Conservation (phyloP, 2,797 vertebrate genomes). For the Xenentodon cancila region DNA sequence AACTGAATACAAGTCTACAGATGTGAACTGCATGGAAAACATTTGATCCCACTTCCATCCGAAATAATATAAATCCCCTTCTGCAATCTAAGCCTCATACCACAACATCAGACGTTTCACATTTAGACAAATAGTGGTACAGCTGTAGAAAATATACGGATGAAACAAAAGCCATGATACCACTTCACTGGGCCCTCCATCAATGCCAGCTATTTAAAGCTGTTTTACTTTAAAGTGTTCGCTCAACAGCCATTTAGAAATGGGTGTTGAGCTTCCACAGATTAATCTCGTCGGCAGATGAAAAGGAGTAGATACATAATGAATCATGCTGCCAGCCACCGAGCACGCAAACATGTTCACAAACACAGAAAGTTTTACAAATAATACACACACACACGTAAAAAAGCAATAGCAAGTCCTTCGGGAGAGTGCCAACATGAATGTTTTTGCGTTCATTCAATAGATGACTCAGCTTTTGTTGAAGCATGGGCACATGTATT, state of each 20-base stretch:
- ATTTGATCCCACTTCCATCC: not conserved
- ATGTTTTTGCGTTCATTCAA: conserved; percentile 34
- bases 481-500: conserved; percentile 25
- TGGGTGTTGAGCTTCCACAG: conserved; percentile 48
- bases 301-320: conserved; percentile 55
- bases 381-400: conserved; percentile 20
- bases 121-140: conserved; percentile 28
- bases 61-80: conserved; percentile 17
- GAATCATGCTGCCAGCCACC: conserved; percentile 62
- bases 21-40: not conserved
- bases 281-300: conserved; percentile 59
- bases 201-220: conserved; percentile 35
- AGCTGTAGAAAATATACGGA: conserved; percentile 1
- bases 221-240: conserved; percentile 37
- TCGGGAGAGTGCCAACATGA: conserved; percentile 45
- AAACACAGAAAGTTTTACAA: conserved; percentile 11
- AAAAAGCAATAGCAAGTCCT: conserved; percentile 52
- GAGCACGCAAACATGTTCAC: conserved; percentile 26
- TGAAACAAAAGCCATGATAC: conserved; percentile 47
- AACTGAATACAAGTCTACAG: not conserved
- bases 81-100: conserved; percentile 1
- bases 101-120: conserved; percentile 29
- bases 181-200: conserved; percentile 54
- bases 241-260: conserved; percentile 39
- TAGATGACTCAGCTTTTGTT: conserved; percentile 46